Conservation (phyloP, 2,888 invertebrate genomes). For the Hyles lineata region DNA sequence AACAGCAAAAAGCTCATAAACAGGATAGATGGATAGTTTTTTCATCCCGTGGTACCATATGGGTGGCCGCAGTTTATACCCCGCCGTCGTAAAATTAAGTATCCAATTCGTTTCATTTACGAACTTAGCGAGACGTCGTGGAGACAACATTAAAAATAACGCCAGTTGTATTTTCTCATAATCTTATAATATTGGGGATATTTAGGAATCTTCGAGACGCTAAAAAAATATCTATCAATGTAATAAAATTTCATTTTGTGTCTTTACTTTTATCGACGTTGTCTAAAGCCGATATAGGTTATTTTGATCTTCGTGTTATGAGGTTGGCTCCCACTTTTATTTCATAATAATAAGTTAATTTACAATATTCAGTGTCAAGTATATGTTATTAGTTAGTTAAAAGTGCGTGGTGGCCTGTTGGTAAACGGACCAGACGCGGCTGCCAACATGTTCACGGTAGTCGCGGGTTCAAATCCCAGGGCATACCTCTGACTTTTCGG, state of each 20-base stretch:
- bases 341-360: too few relatives aligned
- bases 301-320: not conserved
- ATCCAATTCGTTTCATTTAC: constrained; percentile 23
- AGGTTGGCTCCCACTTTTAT: too few relatives aligned
- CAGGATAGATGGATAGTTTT: not conserved
- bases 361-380: too few relatives aligned
- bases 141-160: constrained; percentile 24
- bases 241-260: not conserved
- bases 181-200: not conserved
- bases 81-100: constrained; percentile 18
- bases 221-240: not conserved
- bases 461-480: too few relatives aligned
- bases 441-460: too few relatives aligned
- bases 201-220: not conserved
- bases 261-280: not conserved
- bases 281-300: not conserved
- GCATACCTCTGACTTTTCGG: too few relatives aligned
- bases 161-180: constrained; percentile 16
- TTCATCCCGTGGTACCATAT: constrained; percentile 8
- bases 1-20: not conserved
- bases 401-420: too few relatives aligned
- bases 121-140: constrained; percentile 10
- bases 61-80: constrained; percentile 13
- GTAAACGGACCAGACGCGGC: too few relatives aligned
- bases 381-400: too few relatives aligned